Evolutionary conservation across 1,140 invertebrate species (phyloP).

Genomic region (Acromyrmex charruanus): DNA sequence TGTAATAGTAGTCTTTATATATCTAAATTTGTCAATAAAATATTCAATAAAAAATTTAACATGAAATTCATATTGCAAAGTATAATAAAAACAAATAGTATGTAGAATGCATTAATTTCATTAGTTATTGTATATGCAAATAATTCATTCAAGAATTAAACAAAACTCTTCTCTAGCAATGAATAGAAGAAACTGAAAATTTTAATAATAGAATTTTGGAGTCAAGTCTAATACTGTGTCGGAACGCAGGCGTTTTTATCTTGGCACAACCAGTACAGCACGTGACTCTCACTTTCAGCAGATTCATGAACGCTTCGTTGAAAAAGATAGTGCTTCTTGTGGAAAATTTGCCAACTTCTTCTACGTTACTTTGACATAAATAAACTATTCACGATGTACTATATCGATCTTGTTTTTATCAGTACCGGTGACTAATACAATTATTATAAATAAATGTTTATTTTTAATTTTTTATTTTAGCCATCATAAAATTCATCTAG

Average conservation of each 20-base stretch:
- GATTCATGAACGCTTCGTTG: slow-evolving; percentile 13
- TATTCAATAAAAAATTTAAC: neutral
- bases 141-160: neutral
- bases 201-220: slow-evolving; percentile 77
- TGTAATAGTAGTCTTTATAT: neutral
- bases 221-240: slow-evolving; percentile 55
- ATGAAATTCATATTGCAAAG: neutral
- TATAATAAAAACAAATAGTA: neutral
- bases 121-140: neutral
- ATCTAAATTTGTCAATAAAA: slow-evolving; percentile 3
- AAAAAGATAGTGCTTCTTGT: slow-evolving; percentile 14
- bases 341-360: slow-evolving; percentile 48
- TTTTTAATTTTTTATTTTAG: slow-evolving; percentile 32
- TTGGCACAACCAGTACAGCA: slow-evolving; percentile 70
- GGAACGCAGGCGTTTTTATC: slow-evolving; percentile 72
- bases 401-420: neutral
- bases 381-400: neutral
- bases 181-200: neutral
- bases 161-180: neutral
- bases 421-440: neutral
- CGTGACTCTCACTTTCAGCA: slow-evolving; percentile 65
- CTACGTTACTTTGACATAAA: slow-evolving; percentile 18
- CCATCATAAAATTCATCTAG: neutral
- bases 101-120: neutral
- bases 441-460: slow-evolving; percentile 8